These are phyloP conservation scores for Pentamera pediparva DNA, from an alignment of 53 echinoderm and acorn worm genomes.

Conservation along the genomic window DNA sequence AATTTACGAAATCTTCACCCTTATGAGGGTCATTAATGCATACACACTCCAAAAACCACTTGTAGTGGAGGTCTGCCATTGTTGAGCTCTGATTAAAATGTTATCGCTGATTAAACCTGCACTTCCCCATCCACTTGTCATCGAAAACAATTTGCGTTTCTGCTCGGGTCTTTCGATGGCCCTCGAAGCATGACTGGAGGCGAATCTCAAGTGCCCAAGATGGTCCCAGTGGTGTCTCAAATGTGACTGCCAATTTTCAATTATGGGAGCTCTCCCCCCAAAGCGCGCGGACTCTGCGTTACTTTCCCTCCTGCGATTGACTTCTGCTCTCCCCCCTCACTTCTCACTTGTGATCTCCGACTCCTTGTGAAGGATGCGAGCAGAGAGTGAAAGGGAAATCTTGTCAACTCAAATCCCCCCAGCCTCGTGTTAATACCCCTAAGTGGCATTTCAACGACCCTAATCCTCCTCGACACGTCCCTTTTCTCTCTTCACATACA, in stretches of 20 bases:
- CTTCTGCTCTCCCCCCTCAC: background rate
- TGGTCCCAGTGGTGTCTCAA: slow-evolving; percentile 17
- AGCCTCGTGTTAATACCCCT: slow-evolving; percentile 35
- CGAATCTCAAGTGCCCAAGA: slow-evolving; percentile 16
- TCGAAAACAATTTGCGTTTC: slow-evolving; percentile 19
- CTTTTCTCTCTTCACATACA: slow-evolving; percentile 21
- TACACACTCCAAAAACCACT: too few relatives aligned
- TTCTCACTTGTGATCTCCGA: slow-evolving; percentile 32
- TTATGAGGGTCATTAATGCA: too few relatives aligned
- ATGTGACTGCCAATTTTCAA: slow-evolving; percentile 36
- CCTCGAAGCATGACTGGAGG: background rate
- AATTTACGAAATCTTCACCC: too few relatives aligned
- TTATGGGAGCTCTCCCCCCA: too few relatives aligned
- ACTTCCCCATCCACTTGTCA: slow-evolving; percentile 14
- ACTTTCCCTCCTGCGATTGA: background rate
- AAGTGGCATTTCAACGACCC: slow-evolving; percentile 41
- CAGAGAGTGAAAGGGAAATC: slow-evolving; percentile 19
- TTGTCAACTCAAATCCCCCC: slow-evolving; percentile 29
- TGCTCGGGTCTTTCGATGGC: background rate
- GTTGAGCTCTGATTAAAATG: slow-evolving; percentile 27
- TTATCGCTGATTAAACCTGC: slow-evolving; percentile 3
- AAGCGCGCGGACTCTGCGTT: too few relatives aligned
- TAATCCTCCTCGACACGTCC: slow-evolving; percentile 38
- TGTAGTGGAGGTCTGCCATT: too few relatives aligned
- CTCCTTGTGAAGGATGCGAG: slow-evolving; percentile 31